Evolutionary conservation across 2,797 vertebrate species (phyloP), one percentile per base, ranked within the genome.

Genomic region (Dromococcyx pavoninus): DNA sequence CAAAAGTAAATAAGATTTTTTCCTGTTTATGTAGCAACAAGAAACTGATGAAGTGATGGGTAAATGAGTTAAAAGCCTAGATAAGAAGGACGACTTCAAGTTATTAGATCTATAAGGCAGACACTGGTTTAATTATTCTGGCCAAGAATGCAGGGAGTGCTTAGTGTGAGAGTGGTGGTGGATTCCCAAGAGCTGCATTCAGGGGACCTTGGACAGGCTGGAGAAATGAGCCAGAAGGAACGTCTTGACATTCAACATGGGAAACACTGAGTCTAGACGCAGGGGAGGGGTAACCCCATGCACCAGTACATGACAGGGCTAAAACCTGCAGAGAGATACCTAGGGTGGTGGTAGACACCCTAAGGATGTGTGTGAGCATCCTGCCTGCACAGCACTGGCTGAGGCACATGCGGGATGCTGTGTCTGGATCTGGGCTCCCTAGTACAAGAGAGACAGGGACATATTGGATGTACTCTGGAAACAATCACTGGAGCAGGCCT

Each of bases 161-260:
- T n/a, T 11, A 18, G 3, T 19, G 24, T 3, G 0, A 44, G 15
- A 53, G 17, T 2, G 2, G n/a, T 13, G 33, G 28, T 30, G 5
- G 9, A 83, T 17, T 18, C 57, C 28, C 44, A 37, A 35, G 9
- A 25, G n/a, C 15, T 44, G n/a, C 32, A 0, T 56, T 25, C 30
- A 25, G 22, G 32, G 13, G 4, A 3, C 4, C 32, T 13, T 17
- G 15, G 14, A 5, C 11, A 50, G 17, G 25, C 32, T 51, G 60
- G 69, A 61, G 23, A 37, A 3, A 28, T 1, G 8, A 37, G 15
- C 18, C 64, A 48, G 57, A 19, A 62, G 39, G 39, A 46, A 54
- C 21, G 21, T 46, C 2, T 0, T 46, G 54, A 27, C 32, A 14
- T 17, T 33, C 33, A 37, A n/a, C 3, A 6, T 54, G 11, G 24